These are phyloP conservation scores for Ophion costatus DNA, from an alignment of 2,888 invertebrate species.

Conservation along the genomic window DNA sequence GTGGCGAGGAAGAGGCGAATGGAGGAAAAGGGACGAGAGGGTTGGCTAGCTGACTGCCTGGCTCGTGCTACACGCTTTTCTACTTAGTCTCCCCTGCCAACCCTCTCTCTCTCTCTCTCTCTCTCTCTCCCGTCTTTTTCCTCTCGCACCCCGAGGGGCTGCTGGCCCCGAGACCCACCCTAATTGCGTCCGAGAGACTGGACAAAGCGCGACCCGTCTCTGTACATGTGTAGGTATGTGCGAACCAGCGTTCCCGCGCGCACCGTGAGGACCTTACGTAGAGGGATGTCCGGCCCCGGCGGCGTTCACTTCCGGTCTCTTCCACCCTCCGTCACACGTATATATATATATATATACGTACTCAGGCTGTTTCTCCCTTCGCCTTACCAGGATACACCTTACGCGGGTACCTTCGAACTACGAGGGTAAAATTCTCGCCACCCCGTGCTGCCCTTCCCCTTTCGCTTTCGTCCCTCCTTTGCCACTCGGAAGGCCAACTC, in stretches of 20 bases:
- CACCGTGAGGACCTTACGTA: conserved; percentile 66
- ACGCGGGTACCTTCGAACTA: conserved; percentile 43
- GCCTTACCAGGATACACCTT: conserved; percentile 58
- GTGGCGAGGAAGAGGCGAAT: conserved; percentile 49
- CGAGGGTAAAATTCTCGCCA: conserved; percentile 42
- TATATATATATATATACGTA: conserved; percentile 43
- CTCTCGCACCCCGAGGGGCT: conserved; percentile 72
- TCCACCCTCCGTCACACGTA: conserved; percentile 25
- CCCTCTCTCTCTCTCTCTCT: conserved; percentile 5
- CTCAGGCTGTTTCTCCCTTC: conserved; percentile 56
- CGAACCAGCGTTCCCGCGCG: conserved; percentile 40
- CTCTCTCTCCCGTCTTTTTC: conserved; percentile 75
- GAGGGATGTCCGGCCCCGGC: conserved; percentile 80
- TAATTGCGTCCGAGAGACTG: conserved; percentile 83
- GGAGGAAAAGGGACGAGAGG: conserved; percentile 44
- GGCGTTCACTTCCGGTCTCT: conserved; percentile 78
- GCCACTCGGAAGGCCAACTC: conserved; percentile 17
- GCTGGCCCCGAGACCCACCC: conserved; percentile 80
- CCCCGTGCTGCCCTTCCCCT: conserved; percentile 9
- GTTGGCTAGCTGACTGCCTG: conserved; percentile 69
- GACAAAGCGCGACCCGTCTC: conserved; percentile 81
- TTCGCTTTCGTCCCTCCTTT: conserved; percentile 21
- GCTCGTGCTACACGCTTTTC: conserved; percentile 82
- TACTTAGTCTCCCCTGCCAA: conserved; percentile 76
- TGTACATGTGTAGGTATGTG: conserved; percentile 52